Conservation (phyloP, 2,797 vertebrate genomes). For the Anisognathus igniventris region DNA sequence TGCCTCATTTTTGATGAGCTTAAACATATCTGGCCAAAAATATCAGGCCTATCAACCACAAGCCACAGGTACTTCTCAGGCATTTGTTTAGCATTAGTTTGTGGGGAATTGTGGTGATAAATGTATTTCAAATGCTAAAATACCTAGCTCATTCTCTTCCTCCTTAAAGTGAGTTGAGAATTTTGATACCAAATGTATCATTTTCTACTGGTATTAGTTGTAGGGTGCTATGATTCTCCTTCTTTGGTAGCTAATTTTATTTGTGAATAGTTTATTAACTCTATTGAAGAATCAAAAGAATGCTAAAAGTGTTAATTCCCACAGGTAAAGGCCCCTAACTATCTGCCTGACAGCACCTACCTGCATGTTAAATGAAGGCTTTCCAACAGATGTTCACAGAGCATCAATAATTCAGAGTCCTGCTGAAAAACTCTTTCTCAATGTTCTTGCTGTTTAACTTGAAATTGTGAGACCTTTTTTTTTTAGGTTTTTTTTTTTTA, state of each 20-base stretch:
- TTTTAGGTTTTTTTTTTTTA: background rate
- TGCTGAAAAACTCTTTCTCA: background rate
- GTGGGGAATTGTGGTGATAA: background rate
- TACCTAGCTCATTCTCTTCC: background rate
- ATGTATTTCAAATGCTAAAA: background rate
- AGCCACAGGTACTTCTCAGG: background rate
- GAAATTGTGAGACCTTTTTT: background rate
- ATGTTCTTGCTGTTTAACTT: background rate
- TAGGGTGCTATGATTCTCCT: background rate
- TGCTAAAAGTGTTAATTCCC: background rate
- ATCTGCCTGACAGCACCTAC: background rate
- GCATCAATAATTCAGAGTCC: background rate
- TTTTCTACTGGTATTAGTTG: background rate
- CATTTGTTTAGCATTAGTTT: background rate
- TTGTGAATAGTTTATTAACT: background rate
- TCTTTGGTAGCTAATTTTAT: background rate
- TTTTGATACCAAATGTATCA: background rate
- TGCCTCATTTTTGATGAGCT: background rate
- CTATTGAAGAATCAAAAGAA: background rate
- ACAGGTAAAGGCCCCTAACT: background rate
- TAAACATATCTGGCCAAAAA: background rate
- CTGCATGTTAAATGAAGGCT: background rate
- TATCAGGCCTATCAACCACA: background rate
- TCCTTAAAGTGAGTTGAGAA: background rate
- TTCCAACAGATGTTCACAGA: background rate